A percentile compares a stretch with the other conserved stretches of the same genome.
Conservation (phyloP, 1,140 invertebrate species). For the Dryas iulia region DNA sequence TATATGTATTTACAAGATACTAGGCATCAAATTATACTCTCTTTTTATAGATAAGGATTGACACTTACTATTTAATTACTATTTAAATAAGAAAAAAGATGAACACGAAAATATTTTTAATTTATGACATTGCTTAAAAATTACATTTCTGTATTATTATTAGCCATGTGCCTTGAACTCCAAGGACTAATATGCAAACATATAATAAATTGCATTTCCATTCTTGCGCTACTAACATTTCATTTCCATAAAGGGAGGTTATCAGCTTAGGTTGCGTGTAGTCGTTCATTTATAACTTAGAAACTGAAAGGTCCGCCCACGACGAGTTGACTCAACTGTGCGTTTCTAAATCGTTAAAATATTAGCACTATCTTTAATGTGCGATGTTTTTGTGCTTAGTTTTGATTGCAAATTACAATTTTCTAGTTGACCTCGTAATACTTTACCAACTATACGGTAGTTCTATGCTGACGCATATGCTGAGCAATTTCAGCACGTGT, state of each 20-base stretch:
- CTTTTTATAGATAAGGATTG: not conserved
- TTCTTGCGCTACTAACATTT: slow-evolving; percentile 23
- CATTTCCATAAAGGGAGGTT: slow-evolving; percentile 33
- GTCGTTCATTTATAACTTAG: slow-evolving; percentile 5
- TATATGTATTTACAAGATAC: not conserved
- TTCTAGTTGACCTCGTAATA: slow-evolving; percentile 48
- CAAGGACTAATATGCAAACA: no score
- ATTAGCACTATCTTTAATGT: slow-evolving; percentile 28
- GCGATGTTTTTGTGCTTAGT: not conserved
- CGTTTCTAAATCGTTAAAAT: slow-evolving; percentile 38
- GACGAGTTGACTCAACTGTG: slow-evolving; percentile 28
- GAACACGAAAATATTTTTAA: no score
- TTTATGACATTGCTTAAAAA: no score
- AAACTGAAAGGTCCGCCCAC: slow-evolving; percentile 22
- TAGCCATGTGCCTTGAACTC: no score
- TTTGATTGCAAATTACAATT: slow-evolving; percentile 40
- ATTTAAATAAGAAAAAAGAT: no score
- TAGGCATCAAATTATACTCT: not conserved
- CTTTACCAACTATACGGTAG: slow-evolving; percentile 26
- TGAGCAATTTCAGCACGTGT: slow-evolving; percentile 50
- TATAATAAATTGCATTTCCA: slow-evolving; percentile 16
- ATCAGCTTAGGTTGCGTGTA: slow-evolving; percentile 19
- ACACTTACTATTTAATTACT: no score
- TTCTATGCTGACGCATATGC: slow-evolving; percentile 49
- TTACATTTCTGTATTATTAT: no score